phyloP scores from a whole-genome alignment of 2,113 vertebrate species.

The Lagopus leucura region DNA sequence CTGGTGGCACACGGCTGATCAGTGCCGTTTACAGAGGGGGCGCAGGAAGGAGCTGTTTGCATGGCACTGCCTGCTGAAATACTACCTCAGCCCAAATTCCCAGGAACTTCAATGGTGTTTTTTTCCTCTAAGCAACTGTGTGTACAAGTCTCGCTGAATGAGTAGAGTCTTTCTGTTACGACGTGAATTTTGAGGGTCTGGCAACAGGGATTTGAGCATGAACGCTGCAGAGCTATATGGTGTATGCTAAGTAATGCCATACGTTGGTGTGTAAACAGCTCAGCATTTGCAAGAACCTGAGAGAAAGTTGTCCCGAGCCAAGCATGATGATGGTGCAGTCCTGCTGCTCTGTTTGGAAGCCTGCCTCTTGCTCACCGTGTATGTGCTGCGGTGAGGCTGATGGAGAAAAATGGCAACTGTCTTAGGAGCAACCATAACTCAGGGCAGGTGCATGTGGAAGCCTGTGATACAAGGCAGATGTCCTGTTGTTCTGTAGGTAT shows the following conservation, averaged over 20 bases:
- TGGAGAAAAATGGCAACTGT: background rate
- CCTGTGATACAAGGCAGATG: background rate
- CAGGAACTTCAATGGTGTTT: constrained; percentile 38
- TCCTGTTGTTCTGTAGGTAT: background rate
- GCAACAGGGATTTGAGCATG: background rate
- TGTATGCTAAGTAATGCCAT: background rate
- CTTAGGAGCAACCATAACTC: background rate
- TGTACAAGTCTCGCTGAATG: constrained; percentile 17
- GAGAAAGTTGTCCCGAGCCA: background rate
- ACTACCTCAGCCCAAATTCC: constrained; percentile 44
- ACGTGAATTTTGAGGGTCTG: background rate
- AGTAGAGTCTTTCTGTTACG: constrained; percentile 1
- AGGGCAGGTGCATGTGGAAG: background rate
- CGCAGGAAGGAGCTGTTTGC: constrained; percentile 33
- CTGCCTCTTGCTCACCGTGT: background rate
- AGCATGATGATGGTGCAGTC: no score
- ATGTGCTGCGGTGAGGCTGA: background rate
- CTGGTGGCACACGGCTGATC: background rate
- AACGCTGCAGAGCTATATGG: background rate
- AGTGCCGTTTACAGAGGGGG: constrained; percentile 46
- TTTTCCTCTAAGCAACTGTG: background rate
- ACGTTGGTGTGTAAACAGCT: background rate
- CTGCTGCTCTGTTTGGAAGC: background rate
- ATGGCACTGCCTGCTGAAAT: background rate
- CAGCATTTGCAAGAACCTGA: background rate